Percentiles rank a stretch among this genome's conserved stretches.
Conservation (phyloP, 1,140 invertebrate genomes). For the Caenorhabditis tropicalis region DNA sequence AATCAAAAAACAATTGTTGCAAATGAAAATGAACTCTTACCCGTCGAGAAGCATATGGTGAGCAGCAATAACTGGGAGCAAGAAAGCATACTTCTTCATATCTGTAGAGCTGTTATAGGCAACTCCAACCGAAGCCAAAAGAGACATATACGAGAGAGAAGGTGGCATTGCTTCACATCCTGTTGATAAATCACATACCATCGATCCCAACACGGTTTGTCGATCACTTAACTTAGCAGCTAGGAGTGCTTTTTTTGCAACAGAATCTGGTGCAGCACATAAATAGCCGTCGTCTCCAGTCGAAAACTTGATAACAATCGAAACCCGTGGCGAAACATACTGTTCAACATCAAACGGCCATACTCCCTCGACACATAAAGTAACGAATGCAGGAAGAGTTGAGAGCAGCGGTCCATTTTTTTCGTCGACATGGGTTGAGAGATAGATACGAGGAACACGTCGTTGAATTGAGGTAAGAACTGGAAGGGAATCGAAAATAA, state of each 20-base stretch:
- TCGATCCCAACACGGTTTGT: conserved; percentile 49
- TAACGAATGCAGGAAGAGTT: conserved; percentile 59
- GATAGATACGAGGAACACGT: conserved; percentile 54
- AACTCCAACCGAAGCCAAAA: conserved; percentile 59
- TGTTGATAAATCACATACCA: conserved; percentile 62
- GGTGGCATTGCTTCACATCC: conserved; percentile 63
- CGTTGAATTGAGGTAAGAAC: conserved; percentile 57
- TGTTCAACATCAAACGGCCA: conserved; percentile 54
- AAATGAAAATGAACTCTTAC: conserved; percentile 1
- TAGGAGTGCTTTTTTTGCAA: conserved; percentile 55
- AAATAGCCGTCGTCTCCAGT: conserved; percentile 61
- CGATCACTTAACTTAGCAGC: conserved; percentile 54
- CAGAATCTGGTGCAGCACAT: conserved; percentile 59
- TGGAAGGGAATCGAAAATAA: not conserved
- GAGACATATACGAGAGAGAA: conserved; percentile 56
- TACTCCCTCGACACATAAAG: conserved; percentile 58
- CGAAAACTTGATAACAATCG: conserved; percentile 60
- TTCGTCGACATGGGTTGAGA: conserved; percentile 55
- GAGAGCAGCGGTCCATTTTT: conserved; percentile 46
- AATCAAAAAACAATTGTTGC: not conserved
- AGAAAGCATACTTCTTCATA: conserved; percentile 58
- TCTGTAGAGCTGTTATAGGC: conserved; percentile 58
- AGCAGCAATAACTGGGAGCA: conserved; percentile 59
- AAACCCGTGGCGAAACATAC: conserved; percentile 50
- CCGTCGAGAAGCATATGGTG: conserved; percentile 60